A percentile compares a stretch with the other conserved stretches of the same genome.
Conservation (phyloP, 2,797 vertebrate genomes). For the Tenualosa ilisha region DNA sequence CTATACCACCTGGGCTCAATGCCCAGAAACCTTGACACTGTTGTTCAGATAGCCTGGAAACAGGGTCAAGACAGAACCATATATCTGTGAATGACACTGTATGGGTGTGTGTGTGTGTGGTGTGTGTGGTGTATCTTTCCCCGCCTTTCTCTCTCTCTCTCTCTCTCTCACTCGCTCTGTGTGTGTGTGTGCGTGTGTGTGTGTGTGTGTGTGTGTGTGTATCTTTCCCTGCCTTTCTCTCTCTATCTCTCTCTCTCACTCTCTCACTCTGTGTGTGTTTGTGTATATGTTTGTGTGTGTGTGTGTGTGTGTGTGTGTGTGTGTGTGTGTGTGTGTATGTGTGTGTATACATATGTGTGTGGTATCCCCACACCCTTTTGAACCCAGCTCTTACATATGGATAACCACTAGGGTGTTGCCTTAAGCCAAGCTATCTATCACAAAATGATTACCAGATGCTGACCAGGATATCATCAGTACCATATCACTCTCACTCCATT, state of each 20-base stretch:
- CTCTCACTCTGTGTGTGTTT: constrained; percentile 16
- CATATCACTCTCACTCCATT: constrained; percentile 5
- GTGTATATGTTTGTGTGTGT: constrained; percentile 27
- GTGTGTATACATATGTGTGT: neutral
- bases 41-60: constrained; percentile 34
- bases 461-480: neutral
- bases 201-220: neutral
- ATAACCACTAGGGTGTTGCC: neutral
- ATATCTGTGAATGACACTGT: neutral
- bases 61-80: neutral
- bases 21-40: constrained; percentile 42
- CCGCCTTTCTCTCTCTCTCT: neutral
- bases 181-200: neutral
- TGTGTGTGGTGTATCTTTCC: neutral
- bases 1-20: constrained; percentile 18
- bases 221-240: neutral
- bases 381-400: neutral
- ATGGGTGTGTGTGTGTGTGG: neutral
- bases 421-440: neutral
- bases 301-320: constrained; percentile 2
- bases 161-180: neutral
- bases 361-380: neutral
- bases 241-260: neutral
- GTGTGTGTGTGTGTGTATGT: constrained; percentile 19
- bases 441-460: constrained; percentile 16